Evolutionary conservation across 2,113 vertebrate species (phyloP).

Genomic region (Nicator chloris): DNA sequence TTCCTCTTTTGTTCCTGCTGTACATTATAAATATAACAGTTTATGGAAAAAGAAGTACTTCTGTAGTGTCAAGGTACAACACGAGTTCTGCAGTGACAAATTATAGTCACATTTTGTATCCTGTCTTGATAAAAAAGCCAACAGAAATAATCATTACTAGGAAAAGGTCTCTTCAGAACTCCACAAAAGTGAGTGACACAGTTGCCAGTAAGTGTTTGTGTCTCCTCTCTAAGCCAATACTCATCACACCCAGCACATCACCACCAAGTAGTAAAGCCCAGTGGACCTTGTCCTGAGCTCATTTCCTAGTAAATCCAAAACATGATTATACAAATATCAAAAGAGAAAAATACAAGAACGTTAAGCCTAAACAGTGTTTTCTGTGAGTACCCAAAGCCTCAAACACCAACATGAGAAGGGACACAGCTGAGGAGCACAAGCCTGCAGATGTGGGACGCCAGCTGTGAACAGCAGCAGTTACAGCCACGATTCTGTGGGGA

Average conservation of each 20-base stretch:
- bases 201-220: background rate
- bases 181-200: background rate
- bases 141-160: background rate
- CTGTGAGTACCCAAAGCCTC: background rate
- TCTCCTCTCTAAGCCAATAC: background rate
- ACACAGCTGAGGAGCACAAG: background rate
- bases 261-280: background rate
- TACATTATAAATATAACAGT: background rate
- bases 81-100: background rate
- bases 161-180: conserved; percentile 18
- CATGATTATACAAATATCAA: background rate
- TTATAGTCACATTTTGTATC: background rate
- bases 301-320: background rate
- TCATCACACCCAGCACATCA: background rate
- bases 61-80: background rate
- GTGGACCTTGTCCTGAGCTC: background rate
- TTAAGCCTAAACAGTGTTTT: background rate
- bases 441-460: background rate
- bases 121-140: background rate
- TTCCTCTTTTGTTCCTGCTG: conserved; percentile 1
- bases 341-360: background rate
- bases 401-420: background rate
- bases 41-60: conserved; percentile 35
- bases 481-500: background rate
- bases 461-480: background rate